These are phyloP conservation scores for Elephas maximus DNA, from an alignment of 2,113 vertebrate genomes.

Conservation along the genomic window DNA sequence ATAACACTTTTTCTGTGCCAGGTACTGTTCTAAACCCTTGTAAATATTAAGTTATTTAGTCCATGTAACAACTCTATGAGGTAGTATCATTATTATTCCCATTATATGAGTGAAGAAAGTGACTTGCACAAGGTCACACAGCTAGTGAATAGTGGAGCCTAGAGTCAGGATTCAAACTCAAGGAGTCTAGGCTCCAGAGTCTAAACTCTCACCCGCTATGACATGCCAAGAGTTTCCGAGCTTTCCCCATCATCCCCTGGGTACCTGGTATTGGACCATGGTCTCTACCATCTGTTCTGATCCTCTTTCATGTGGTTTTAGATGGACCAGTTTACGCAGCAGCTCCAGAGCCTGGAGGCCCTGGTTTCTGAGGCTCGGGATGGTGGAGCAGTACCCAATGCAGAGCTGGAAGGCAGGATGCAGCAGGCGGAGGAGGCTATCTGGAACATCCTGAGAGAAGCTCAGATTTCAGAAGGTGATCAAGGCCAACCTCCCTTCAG, in stretches of 20 bases:
- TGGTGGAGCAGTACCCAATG: not conserved
- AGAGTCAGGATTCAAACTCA: not conserved
- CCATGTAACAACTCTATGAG: not conserved
- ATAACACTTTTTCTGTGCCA: not conserved
- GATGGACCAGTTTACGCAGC: conserved; percentile 89
- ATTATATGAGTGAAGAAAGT: not conserved
- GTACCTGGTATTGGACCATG: not conserved
- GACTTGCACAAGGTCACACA: not conserved
- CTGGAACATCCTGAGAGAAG: conserved; percentile 86
- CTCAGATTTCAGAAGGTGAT: conserved; percentile 88
- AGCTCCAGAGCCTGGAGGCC: conserved; percentile 90
- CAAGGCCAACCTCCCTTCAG: rapidly evolving
- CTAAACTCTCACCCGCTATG: not conserved
- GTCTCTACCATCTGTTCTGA: not conserved
- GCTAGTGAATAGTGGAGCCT: not conserved
- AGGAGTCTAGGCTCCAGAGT: not conserved
- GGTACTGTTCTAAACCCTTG: not conserved
- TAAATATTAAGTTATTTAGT: not conserved
- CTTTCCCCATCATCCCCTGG: not conserved
- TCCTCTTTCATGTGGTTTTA: conserved; percentile 81
- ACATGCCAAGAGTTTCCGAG: not conserved
- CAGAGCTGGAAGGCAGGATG: conserved; percentile 89
- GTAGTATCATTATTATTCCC: not conserved
- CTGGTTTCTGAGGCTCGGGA: conserved; percentile 82
- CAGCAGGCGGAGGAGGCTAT: conserved; percentile 85